Percentiles rank a stretch among this genome's conserved stretches.
Evolutionary conservation across 1,140 invertebrate species (phyloP).

Genomic region (Ruditapes philippinarum): DNA sequence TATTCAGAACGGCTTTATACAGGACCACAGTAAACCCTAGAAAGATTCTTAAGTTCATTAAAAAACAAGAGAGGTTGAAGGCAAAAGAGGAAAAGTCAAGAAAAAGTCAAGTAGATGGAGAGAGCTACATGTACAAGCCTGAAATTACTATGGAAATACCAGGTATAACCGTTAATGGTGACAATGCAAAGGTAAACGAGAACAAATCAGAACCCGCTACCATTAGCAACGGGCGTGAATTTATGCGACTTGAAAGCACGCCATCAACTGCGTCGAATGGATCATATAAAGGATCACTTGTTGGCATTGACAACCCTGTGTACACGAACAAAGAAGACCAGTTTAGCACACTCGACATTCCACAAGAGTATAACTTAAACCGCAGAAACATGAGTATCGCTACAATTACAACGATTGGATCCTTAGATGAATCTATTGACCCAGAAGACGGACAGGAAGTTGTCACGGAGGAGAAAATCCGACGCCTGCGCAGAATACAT

Average conservation of each 20-base stretch:
- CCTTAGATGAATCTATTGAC: conserved; percentile 79
- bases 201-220: not conserved
- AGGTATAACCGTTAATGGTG: conserved; percentile 49
- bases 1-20: conserved; percentile 84
- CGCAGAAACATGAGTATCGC: conserved; percentile 64
- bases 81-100: conserved; percentile 53
- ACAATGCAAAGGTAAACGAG: not conserved
- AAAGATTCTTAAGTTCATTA: conserved; percentile 81
- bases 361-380: conserved; percentile 36
- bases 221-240: conserved; percentile 28
- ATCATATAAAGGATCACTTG: conserved; percentile 17
- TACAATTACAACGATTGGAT: conserved; percentile 72
- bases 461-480: conserved; percentile 79
- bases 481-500: conserved; percentile 79
- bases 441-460: conserved; percentile 80
- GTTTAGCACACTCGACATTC: conserved; percentile 24
- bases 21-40: conserved; percentile 79
- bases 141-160: conserved; percentile 56
- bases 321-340: conserved; percentile 38
- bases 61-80: conserved; percentile 76
- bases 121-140: conserved; percentile 24
- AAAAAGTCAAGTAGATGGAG: conserved; percentile 56
- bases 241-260: conserved; percentile 43
- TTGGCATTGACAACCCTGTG: conserved; percentile 37
- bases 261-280: conserved; percentile 48